These are phyloP conservation scores for Macrobrachium nipponense DNA, from an alignment of 1,140 invertebrate genomes.

Conservation along the genomic window DNA sequence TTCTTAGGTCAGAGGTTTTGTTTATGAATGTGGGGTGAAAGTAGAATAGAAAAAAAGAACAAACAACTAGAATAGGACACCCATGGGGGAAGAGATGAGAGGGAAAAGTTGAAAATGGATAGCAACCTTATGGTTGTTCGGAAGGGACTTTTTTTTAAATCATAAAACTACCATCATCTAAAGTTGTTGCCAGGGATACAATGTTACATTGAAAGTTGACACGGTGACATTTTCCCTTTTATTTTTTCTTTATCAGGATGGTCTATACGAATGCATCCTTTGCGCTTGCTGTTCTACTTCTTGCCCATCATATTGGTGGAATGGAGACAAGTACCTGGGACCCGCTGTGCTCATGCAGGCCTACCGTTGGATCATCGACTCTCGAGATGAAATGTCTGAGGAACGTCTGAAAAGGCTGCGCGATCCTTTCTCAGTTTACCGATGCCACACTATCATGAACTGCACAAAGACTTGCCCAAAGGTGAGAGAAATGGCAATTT, in stretches of 20 bases:
- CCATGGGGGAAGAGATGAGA: no score
- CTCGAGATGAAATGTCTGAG: conserved; percentile 86
- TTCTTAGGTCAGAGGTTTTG: no score
- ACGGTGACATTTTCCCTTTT: conserved; percentile 14
- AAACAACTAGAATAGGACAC: no score
- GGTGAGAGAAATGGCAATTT: conserved; percentile 69
- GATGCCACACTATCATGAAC: conserved; percentile 99
- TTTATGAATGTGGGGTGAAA: no score
- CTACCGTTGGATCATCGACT: conserved; percentile 98
- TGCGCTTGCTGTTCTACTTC: conserved; percentile 98
- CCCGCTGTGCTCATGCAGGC: conserved; percentile 96
- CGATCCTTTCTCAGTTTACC: conserved; percentile 94
- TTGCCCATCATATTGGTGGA: conserved; percentile 99
- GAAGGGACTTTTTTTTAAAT: no score
- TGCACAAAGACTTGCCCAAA: conserved; percentile 97
- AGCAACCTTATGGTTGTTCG: no score
- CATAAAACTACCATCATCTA: no score
- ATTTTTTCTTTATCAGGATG: conserved; percentile 77
- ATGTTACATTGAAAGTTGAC: no score
- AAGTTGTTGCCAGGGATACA: no score
- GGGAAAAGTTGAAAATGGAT: no score
- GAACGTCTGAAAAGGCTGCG: conserved; percentile 86
- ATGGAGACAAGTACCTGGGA: conserved; percentile 94
- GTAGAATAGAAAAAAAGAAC: no score
- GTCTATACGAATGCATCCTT: conserved; percentile 96